Evolutionary conservation across 2,797 vertebrate genomes (phyloP).

Genomic region (Linurgus olivaceus): DNA sequence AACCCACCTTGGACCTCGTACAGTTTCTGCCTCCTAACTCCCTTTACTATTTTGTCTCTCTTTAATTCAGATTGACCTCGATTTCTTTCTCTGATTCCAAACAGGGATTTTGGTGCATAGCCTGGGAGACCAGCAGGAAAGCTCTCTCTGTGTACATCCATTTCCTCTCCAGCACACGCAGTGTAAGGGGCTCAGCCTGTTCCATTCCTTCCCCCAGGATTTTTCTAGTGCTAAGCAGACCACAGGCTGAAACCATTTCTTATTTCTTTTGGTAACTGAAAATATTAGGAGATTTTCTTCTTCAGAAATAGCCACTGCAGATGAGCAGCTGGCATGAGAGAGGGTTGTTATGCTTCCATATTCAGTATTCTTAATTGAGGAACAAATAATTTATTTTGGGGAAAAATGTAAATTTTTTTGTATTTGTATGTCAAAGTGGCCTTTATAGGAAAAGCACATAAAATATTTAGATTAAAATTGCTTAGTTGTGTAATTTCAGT

Average conservation of each 20-base stretch:
- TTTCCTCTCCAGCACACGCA: background rate
- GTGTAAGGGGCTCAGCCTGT: background rate
- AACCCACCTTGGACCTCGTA: background rate
- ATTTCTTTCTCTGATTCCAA: background rate
- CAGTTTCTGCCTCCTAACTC: background rate
- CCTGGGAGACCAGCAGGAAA: background rate
- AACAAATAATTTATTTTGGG: constrained; percentile 62
- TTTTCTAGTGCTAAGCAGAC: background rate
- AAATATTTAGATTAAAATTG: constrained; percentile 57
- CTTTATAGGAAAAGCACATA: constrained; percentile 70
- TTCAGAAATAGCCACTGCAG: background rate
- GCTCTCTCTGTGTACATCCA: background rate
- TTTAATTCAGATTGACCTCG: background rate
- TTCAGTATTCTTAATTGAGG: constrained; percentile 46
- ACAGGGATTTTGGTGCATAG: background rate
- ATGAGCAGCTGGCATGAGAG: background rate
- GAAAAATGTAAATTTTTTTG: constrained; percentile 47
- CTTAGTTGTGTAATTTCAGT: constrained; percentile 53
- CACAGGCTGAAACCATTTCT: background rate
- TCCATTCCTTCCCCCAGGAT: background rate
- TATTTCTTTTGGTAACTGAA: background rate
- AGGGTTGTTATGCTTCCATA: constrained; percentile 23
- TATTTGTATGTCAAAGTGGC: constrained; percentile 69
- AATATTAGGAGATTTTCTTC: constrained; percentile 26
- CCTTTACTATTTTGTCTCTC: background rate